A percentile compares a stretch with the other conserved stretches of the same genome.
These are phyloP conservation scores for Saturnia pavonia DNA, from an alignment of 2,888 invertebrate species.

Conservation along the genomic window DNA sequence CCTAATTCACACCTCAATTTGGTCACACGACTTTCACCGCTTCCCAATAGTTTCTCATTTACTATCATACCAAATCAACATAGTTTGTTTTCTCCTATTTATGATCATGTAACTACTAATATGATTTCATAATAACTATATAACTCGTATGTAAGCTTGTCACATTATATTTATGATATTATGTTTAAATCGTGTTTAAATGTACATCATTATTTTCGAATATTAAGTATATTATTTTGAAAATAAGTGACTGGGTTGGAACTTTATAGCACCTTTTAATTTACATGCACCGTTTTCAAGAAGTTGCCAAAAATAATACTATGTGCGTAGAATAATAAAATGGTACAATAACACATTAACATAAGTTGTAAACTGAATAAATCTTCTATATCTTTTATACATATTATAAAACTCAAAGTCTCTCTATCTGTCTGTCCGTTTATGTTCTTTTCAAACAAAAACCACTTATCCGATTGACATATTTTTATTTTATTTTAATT, in stretches of 20 bases:
- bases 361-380: not conserved
- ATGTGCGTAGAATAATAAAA: not conserved
- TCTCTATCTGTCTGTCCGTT: too few relatives aligned
- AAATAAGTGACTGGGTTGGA: too few relatives aligned
- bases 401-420: too few relatives aligned
- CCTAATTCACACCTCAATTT: not conserved
- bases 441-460: too few relatives aligned
- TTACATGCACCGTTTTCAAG: too few relatives aligned
- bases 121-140: not conserved
- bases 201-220: not conserved
- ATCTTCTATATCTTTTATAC: too few relatives aligned
- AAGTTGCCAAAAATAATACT: not conserved
- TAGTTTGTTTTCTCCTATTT: conserved; percentile 3
- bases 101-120: not conserved
- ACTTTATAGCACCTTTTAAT: too few relatives aligned
- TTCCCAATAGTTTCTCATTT: not conserved
- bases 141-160: not conserved
- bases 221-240: too few relatives aligned
- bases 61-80: not conserved
- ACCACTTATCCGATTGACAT: too few relatives aligned
- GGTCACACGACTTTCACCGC: not conserved
- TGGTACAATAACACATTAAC: not conserved
- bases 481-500: too few relatives aligned
- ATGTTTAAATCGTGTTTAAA: not conserved
- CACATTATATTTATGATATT: not conserved